These are phyloP conservation scores for Lepidonotus clava DNA, from an alignment of 2,888 invertebrate species.

Conservation along the genomic window DNA sequence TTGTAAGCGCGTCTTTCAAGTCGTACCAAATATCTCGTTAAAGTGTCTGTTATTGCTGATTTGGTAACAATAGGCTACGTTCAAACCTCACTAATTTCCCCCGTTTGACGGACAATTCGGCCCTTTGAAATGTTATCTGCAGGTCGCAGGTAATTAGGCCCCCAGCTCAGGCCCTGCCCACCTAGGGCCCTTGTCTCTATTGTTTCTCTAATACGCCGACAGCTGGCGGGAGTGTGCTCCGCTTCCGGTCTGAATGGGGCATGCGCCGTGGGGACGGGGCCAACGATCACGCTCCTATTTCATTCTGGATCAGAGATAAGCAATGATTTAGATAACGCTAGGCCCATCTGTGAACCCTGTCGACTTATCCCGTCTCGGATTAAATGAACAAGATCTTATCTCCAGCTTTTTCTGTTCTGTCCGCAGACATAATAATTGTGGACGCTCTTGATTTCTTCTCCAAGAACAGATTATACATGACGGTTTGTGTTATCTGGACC, in stretches of 20 bases:
- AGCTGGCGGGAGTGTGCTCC: constrained; percentile 29
- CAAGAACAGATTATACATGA: no score
- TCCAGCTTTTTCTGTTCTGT: no score
- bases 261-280: constrained; percentile 26
- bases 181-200: neutral
- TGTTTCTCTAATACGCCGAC: constrained; percentile 26
- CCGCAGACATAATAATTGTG: no score
- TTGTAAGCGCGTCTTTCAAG: neutral
- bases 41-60: constrained; percentile 8
- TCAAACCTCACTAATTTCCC: constrained; percentile 10
- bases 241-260: constrained; percentile 16
- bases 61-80: constrained; percentile 3
- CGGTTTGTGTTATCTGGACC: no score
- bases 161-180: neutral
- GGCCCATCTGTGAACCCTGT: neutral
- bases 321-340: constrained; percentile 40
- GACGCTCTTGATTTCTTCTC: no score
- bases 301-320: neutral
- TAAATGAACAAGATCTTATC: neutral
- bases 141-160: neutral
- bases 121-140: constrained; percentile 32
- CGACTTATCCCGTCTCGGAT: neutral
- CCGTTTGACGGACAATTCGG: neutral
- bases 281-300: constrained; percentile 11
- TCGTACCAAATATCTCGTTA: constrained; percentile 20